Evolutionary conservation across 1,140 invertebrate species (phyloP), one percentile per base, ranked within the genome.

Genomic region (Papilio xuthus): DNA sequence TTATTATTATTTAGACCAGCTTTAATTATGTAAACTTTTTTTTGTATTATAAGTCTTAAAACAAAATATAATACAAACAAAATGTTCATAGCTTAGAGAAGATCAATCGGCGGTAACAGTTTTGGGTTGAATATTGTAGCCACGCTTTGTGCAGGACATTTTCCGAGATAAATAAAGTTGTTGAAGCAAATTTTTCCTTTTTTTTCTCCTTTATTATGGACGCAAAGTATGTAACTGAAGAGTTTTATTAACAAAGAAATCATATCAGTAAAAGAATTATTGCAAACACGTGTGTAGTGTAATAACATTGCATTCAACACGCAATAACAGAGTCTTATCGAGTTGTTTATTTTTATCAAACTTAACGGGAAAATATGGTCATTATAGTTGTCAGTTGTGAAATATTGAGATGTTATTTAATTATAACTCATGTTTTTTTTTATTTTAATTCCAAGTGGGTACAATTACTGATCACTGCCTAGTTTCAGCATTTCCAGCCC

Each of bases 321-420:
- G 56, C 23, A 60, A 60, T 60, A 26, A 60, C 56, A 60, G 6
- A 56, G 23, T 53, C n/a, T 60, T 60, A 60, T 60, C 56, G 23
- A 0, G 23, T 26, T 10, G 56, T 26, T 60, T 60, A 28, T 60
- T 60, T 60, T 60, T 60, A 60, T 60, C 23, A 60, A 26, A 26
- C 9, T 60, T 60, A 26, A 60, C 23, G 26, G 23, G 56, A 26
- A 26, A 60, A 60, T 15, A 28, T 1, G 6, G 20, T 23, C 8
- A 10, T 60, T 53, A 44, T 44, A 20, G 8, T 26, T 26, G 23
- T 26, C 23, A 13, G 23, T 60, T 53, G n/a, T 20, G n/a, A 53
- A 20, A 53, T 53, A 53, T 53, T 53, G 2, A n/a, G n/a, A 47
- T 47, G 15, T n/a, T 53, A 8, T 8, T 53, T 9, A 20, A 53